phyloP scores from a whole-genome alignment of 2,113 vertebrate species.

The Etia nguti region DNA sequence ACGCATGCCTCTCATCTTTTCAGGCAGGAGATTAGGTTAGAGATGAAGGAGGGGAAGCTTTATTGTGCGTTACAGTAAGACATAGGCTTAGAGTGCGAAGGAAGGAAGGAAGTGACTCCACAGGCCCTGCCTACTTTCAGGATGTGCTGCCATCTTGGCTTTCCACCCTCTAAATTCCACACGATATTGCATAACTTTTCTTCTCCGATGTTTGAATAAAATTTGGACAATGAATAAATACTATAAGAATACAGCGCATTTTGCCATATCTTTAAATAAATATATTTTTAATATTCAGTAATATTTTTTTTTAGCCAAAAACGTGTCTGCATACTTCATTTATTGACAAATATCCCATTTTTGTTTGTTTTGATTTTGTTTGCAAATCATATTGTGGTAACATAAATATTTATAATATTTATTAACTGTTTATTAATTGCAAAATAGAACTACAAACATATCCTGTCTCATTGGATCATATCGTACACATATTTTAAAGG shows the following conservation, averaged over 20 bases:
- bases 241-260: background rate
- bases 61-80: conserved; percentile 9
- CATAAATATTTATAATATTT: background rate
- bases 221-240: background rate
- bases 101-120: background rate
- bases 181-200: background rate
- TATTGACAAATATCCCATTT: background rate
- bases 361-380: background rate
- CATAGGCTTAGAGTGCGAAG: background rate
- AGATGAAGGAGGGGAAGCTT: conserved; percentile 34
- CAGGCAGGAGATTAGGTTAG: conserved; percentile 40
- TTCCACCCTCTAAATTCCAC: background rate
- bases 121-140: background rate
- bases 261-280: background rate
- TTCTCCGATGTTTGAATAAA: background rate
- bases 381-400: background rate
- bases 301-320: background rate
- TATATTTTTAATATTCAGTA: background rate
- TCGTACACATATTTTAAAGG: background rate
- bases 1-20: conserved; percentile 43
- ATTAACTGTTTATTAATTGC: background rate
- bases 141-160: background rate
- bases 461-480: background rate
- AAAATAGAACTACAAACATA: background rate
- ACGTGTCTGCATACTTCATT: background rate